These are phyloP conservation scores for Crocidura indochinensis DNA, from an alignment of 2,797 vertebrate species.

Conservation along the genomic window DNA sequence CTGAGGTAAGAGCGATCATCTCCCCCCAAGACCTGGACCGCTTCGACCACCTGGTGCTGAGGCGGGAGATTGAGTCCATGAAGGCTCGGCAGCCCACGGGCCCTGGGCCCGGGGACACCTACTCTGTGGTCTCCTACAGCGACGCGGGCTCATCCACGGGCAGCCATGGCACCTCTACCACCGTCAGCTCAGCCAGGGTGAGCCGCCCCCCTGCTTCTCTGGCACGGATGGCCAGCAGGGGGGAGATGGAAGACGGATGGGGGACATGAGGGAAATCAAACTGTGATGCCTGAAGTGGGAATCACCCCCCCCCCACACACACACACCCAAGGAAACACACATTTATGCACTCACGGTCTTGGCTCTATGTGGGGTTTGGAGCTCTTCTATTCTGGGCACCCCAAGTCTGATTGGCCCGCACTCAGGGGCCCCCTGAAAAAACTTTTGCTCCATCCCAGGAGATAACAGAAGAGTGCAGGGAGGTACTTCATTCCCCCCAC, in stretches of 20 bases:
- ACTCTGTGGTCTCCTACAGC: conserved; percentile 95
- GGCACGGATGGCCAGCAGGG: background rate
- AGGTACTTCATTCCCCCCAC: background rate
- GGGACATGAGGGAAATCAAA: background rate
- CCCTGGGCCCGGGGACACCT: conserved; percentile 90
- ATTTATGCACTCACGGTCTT: background rate
- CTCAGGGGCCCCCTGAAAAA: background rate
- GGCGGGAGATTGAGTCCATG: conserved; percentile 96
- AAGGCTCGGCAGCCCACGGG: conserved; percentile 94
- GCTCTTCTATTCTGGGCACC: background rate
- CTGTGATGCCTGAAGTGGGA: background rate
- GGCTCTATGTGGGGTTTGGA: background rate
- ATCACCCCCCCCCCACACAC: too few species aligned
- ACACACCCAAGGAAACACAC: background rate
- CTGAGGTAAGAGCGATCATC: conserved; percentile 95
- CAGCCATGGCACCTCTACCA: conserved; percentile 97
- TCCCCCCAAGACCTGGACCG: conserved; percentile 95
- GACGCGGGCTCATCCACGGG: conserved; percentile 96
- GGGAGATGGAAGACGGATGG: background rate
- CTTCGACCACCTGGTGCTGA: conserved; percentile 96
- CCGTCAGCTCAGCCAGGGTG: conserved; percentile 97
- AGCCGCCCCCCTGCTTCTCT: conserved; percentile 42
- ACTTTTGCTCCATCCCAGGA: background rate
- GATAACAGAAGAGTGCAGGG: background rate
- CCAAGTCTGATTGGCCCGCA: background rate